A percentile compares a stretch with the other conserved stretches of the same genome.
Evolutionary conservation across 2,113 vertebrate genomes (phyloP).

Genomic region (Callithrix jacchus): DNA sequence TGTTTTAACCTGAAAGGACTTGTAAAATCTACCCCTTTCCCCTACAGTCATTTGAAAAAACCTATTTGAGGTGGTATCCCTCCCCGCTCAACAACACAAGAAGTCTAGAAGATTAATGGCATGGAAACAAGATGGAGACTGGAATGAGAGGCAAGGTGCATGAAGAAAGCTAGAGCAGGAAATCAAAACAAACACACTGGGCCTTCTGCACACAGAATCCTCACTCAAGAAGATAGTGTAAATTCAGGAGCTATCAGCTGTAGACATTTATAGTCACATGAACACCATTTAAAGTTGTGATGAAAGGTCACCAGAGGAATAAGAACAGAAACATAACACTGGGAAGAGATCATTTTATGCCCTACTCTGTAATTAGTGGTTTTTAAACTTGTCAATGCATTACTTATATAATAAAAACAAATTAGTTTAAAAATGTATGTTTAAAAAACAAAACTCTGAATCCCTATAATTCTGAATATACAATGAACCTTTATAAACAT

Average conservation of each 20-base stretch:
- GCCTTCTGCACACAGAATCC: background rate
- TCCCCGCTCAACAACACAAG: background rate
- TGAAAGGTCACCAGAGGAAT: background rate
- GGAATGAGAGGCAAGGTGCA: background rate
- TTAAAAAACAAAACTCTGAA: slow-evolving; percentile 24
- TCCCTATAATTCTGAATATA: background rate
- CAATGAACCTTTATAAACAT: background rate
- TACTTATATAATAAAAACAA: background rate
- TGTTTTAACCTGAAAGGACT: background rate
- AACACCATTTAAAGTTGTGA: slow-evolving; percentile 8
- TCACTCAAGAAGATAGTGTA: background rate
- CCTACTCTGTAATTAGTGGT: background rate
- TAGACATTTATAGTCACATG: slow-evolving; percentile 37
- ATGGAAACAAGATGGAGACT: too few relatives aligned
- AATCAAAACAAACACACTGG: background rate
- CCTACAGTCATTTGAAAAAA: background rate
- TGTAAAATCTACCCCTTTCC: background rate
- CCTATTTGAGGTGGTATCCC: background rate
- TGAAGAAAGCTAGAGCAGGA: background rate
- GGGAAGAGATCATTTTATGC: background rate
- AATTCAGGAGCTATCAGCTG: background rate
- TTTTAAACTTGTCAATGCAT: background rate
- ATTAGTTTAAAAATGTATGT: background rate
- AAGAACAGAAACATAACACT: background rate
- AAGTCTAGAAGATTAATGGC: background rate